These are phyloP conservation scores for Torymus tubicola DNA, from an alignment of 2,888 invertebrate species.

Conservation along the genomic window DNA sequence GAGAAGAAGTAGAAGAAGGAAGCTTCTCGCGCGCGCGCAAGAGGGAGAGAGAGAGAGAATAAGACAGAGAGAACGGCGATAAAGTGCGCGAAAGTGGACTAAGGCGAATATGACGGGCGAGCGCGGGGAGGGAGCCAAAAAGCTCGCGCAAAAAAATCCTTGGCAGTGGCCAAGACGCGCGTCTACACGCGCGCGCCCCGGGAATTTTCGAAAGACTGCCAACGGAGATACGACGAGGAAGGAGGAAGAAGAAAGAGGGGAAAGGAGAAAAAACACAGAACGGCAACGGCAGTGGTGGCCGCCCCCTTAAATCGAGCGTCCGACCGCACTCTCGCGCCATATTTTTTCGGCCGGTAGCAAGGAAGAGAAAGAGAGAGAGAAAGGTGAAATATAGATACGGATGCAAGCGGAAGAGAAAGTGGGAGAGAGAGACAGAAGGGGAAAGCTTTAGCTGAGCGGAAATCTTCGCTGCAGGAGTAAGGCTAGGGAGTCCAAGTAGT, in stretches of 20 bases:
- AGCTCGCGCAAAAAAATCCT: slow-evolving; percentile 33
- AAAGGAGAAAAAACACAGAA: slow-evolving; percentile 2
- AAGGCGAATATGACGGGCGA: slow-evolving; percentile 46
- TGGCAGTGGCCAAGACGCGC: slow-evolving; percentile 27
- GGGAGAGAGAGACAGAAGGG: slow-evolving; percentile 23
- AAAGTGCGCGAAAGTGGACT: slow-evolving; percentile 49
- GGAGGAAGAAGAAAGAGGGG: no score
- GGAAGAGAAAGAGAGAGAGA: no score
- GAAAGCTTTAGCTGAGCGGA: slow-evolving; percentile 1
- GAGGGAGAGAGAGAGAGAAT: slow-evolving; percentile 9
- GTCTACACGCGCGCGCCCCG: slow-evolving; percentile 2
- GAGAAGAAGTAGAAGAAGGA: neutral
- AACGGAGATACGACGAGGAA: slow-evolving; percentile 31
- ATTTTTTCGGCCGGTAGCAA: slow-evolving; percentile 24
- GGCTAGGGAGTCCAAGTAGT: no score
- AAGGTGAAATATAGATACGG: slow-evolving; percentile 33
- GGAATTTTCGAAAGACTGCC: slow-evolving; percentile 52
- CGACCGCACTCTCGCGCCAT: slow-evolving; percentile 32
- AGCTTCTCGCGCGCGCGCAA: neutral
- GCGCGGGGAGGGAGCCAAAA: slow-evolving; percentile 28
- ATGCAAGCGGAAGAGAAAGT: no score
- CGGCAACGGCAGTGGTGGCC: neutral
- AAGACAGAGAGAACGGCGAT: slow-evolving; percentile 25
- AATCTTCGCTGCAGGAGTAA: slow-evolving; percentile 1
- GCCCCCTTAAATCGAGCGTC: slow-evolving; percentile 30